Evolutionary conservation across 2,113 vertebrate species (phyloP).

Genomic region (Potamarius usumacintae): DNA sequence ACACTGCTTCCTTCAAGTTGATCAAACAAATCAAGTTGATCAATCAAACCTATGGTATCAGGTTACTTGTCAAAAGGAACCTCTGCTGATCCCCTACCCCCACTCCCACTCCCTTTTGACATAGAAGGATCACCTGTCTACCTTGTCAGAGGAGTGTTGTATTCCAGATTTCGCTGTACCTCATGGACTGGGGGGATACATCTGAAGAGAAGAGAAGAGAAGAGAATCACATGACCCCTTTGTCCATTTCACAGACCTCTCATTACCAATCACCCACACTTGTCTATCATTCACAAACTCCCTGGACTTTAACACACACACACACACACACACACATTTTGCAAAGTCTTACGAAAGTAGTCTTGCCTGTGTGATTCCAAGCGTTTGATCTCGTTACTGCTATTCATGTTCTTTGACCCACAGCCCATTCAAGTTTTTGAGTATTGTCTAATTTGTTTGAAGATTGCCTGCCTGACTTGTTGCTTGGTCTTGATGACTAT

Average conservation of each 20-base stretch:
- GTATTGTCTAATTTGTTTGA: constrained; percentile 13
- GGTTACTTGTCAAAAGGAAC: not conserved
- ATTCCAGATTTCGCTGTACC: not conserved
- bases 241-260: not conserved
- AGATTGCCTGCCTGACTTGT: not conserved
- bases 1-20: not conserved
- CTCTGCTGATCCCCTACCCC: not conserved
- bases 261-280: not conserved
- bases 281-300: not conserved
- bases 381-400: constrained; percentile 8
- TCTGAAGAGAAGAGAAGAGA: not conserved
- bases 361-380: not conserved
- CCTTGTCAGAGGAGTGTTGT: not conserved
- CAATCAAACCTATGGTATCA: not conserved
- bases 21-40: not conserved
- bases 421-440: not conserved
- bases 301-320: constrained; percentile 2
- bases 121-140: not conserved
- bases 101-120: not conserved
- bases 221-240: not conserved
- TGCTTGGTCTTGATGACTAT: not conserved
- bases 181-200: not conserved
- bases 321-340: constrained; percentile 1
- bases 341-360: not conserved
- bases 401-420: not conserved